Percentiles rank a stretch among this genome's conserved stretches.
Conservation (phyloP, 2,888 invertebrate genomes). For the Leptinotarsa juncta region DNA sequence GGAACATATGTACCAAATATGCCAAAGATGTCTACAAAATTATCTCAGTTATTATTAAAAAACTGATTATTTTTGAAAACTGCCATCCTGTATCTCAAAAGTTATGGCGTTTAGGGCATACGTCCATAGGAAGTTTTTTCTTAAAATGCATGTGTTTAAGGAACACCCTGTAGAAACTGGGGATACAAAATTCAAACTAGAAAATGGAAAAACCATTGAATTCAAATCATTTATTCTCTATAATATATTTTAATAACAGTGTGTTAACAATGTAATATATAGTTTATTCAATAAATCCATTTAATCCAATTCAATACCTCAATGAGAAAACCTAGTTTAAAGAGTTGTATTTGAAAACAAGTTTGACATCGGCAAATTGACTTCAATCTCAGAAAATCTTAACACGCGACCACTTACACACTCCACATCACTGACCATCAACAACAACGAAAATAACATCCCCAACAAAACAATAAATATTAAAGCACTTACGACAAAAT, state of each 20-base stretch:
- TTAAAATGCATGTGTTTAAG: too few species aligned
- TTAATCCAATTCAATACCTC: slow-evolving; percentile 50
- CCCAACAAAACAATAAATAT: slow-evolving; percentile 45
- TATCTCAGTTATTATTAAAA: too few species aligned
- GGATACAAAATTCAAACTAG: background rate
- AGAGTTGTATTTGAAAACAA: slow-evolving; percentile 49
- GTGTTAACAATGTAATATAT: slow-evolving; percentile 59
- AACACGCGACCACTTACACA: slow-evolving; percentile 11
- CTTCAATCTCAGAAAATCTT: slow-evolving; percentile 42
- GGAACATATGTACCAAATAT: too few species aligned
- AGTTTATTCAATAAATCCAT: slow-evolving; percentile 54
- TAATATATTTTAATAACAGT: slow-evolving; percentile 57
- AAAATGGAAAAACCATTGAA: background rate
- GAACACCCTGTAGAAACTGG: too few species aligned
- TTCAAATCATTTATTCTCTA: slow-evolving; percentile 54
- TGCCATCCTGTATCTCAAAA: too few species aligned
- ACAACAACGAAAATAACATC: slow-evolving; percentile 44
- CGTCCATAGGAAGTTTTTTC: too few species aligned
- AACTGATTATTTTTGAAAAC: too few species aligned
- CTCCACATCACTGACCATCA: slow-evolving; percentile 33
- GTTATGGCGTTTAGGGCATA: too few species aligned
- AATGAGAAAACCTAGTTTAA: slow-evolving; percentile 51
- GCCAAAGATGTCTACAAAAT: too few species aligned
- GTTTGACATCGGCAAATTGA: slow-evolving; percentile 52
- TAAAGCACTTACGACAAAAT: slow-evolving; percentile 33